These are phyloP conservation scores for Rhadinocentrus ornatus DNA, from an alignment of 2,797 vertebrate genomes.

Conservation along the genomic window DNA sequence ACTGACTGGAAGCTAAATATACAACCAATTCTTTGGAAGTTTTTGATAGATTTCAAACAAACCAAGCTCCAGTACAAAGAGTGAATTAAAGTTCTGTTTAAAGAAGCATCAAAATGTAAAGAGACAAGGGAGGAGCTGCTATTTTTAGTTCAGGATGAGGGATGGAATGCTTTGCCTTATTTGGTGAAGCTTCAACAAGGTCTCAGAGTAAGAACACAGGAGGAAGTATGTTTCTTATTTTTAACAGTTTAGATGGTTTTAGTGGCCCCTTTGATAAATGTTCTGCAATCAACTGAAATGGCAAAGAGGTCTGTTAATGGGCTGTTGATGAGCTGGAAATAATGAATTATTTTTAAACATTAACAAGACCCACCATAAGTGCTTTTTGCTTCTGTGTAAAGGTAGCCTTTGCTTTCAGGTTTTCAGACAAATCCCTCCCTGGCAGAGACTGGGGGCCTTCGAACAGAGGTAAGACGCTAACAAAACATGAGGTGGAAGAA, in stretches of 20 bases:
- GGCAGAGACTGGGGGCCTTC: slow-evolving; percentile 75
- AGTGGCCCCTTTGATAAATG: slow-evolving; percentile 19
- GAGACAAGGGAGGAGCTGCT: slow-evolving; percentile 72
- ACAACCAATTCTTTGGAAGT: slow-evolving; percentile 13
- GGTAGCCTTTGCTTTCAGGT: slow-evolving; percentile 72
- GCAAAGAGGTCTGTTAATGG: slow-evolving; percentile 12
- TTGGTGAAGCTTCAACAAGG: slow-evolving; percentile 78
- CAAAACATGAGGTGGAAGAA: neutral
- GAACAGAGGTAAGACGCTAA: slow-evolving; percentile 76
- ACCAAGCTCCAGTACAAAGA: slow-evolving; percentile 35
- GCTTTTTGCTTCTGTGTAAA: slow-evolving; percentile 42
- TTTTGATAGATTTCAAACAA: slow-evolving; percentile 51
- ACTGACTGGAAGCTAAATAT: slow-evolving; percentile 14
- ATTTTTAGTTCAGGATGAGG: slow-evolving; percentile 79
- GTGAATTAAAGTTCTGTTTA: slow-evolving; percentile 65
- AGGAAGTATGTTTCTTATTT: slow-evolving; percentile 68
- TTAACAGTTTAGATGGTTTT: slow-evolving; percentile 47
- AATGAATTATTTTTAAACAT: slow-evolving; percentile 24
- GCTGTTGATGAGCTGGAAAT: slow-evolving; percentile 14
- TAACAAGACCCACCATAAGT: neutral
- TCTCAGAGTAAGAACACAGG: slow-evolving; percentile 59
- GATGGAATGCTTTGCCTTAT: slow-evolving; percentile 86
- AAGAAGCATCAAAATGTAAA: slow-evolving; percentile 73
- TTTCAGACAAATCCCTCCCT: slow-evolving; percentile 77
- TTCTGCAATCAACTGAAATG: slow-evolving; percentile 13